These are phyloP conservation scores for Galerucella calmariensis DNA, from an alignment of 2,888 invertebrate genomes.

Conservation along the genomic window DNA sequence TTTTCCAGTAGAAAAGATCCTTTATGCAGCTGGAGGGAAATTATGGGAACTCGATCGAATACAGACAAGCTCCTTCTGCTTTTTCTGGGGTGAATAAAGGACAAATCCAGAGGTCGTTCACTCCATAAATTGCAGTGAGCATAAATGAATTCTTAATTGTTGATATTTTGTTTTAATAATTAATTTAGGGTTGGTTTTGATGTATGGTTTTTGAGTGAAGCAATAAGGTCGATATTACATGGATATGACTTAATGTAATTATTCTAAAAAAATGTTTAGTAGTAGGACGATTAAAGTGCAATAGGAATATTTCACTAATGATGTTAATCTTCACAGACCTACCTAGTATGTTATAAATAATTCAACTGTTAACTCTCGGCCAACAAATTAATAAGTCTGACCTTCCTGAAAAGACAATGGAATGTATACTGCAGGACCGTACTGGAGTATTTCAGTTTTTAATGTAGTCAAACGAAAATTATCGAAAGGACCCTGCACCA, in stretches of 20 bases:
- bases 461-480: neutral
- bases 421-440: conserved; percentile 26
- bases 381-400: conserved; percentile 35
- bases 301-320: conserved; percentile 24
- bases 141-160: neutral
- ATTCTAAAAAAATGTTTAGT: conserved; percentile 2
- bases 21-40: too few species aligned
- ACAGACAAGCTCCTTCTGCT: too few species aligned
- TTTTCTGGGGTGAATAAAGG: neutral
- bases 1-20: too few species aligned
- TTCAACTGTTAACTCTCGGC: conserved; percentile 20
- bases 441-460: conserved; percentile 14
- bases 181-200: conserved; percentile 1
- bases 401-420: conserved; percentile 36
- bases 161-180: neutral
- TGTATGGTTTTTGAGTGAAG: neutral
- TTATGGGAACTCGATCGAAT: too few species aligned
- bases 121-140: neutral
- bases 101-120: neutral
- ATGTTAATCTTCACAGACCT: conserved; percentile 23
- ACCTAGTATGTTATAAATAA: conserved; percentile 36
- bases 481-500: too few species aligned
- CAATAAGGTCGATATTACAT: neutral
- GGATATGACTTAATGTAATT: neutral
- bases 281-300: conserved; percentile 19